Evolutionary conservation across 2,113 vertebrate genomes (phyloP).

Genomic region (Mormyrus lacerda): DNA sequence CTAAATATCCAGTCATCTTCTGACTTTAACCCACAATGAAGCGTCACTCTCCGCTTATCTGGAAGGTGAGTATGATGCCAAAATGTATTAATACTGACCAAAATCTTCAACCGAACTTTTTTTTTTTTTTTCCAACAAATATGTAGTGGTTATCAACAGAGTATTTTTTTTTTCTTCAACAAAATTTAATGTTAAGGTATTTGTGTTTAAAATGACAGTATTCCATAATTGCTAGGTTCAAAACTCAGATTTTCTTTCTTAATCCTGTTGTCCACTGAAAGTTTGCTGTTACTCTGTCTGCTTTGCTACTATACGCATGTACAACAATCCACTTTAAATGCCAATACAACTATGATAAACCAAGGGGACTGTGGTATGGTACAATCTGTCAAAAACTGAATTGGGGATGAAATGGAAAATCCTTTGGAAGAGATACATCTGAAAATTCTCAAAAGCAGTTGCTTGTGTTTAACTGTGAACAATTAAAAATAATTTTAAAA

Average conservation of each 20-base stretch:
- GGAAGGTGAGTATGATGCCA: neutral
- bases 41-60: neutral
- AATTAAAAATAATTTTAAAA: slow-evolving; percentile 27
- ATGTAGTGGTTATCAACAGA: neutral
- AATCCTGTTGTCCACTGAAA: slow-evolving; percentile 23
- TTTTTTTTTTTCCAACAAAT: neutral
- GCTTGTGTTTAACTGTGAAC: slow-evolving; percentile 88
- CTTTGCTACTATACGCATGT: slow-evolving; percentile 65
- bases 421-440: slow-evolving; percentile 59
- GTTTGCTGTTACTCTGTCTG: slow-evolving; percentile 45
- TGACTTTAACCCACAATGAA: neutral
- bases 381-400: slow-evolving; percentile 49
- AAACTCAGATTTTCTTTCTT: neutral
- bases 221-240: slow-evolving; percentile 8
- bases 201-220: slow-evolving; percentile 1
- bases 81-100: neutral
- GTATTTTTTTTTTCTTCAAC: neutral
- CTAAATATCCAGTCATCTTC: neutral
- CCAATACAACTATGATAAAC: slow-evolving; percentile 43
- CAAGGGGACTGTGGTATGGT: slow-evolving; percentile 44
- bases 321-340: slow-evolving; percentile 58
- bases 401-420: neutral
- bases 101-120: neutral
- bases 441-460: slow-evolving; percentile 59
- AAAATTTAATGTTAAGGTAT: neutral